Evolutionary conservation across 2,888 invertebrate genomes (phyloP), one percentile per base, ranked within the genome.

Genomic region (Drosophila kokeensis): DNA sequence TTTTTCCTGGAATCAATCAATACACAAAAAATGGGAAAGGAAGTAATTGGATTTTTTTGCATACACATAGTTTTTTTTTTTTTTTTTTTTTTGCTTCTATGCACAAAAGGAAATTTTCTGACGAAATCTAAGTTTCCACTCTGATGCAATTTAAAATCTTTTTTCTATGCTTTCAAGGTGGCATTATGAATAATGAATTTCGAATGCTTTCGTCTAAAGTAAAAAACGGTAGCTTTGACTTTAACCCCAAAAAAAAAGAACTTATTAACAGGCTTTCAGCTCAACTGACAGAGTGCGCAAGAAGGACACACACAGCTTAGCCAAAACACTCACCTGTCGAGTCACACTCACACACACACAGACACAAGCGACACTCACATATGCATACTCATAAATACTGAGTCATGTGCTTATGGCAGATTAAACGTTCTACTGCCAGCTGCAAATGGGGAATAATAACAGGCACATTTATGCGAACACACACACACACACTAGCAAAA

Each of bases 371-470:
- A 11, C 32, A 32, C 32, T 32, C 32, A 32, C 32, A 32, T 32
- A 32, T 13, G 53, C 54, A 55, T 52, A 66, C 71, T 68, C 79
- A 83, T 82, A 76, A 85, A 85, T 85, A 86, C 78, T 48, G 69
- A 66, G 82, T 83, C 86, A 81, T 84, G 83, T 85, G 88, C 73
- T 85, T 86, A 83, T 88, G 87, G 72, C 80, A 88, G 89, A 88
- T 85, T 85, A 88, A 85, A 78, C 87, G 79, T 78, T 86, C 60
- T 81, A 59, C 78, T 76, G 88, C 72, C 73, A 81, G 69, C 87
- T 79, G 84, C 72, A 79, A 81, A 81, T 84, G 83, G 79, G 81
- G 67, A 71, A 82, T 76, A 83, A 76, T 24, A 45, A 38, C 69
- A 64, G 69, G 62, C 66, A 74, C 62, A 68, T 63, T 54, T 52